phyloP scores from a whole-genome alignment of 2,113 vertebrate species.

The Labeo rohita region DNA sequence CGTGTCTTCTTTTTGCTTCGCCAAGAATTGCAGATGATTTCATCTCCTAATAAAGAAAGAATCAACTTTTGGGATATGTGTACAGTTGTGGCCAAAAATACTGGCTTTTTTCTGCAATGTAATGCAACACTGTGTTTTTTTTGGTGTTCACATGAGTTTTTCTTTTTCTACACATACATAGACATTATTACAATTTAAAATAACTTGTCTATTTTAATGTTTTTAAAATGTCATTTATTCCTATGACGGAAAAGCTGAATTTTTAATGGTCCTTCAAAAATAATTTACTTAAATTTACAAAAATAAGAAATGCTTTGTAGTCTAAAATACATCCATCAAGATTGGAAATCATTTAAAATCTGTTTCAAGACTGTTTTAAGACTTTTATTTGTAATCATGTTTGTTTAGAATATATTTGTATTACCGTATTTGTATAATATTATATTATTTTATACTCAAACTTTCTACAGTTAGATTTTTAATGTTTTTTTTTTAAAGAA shows the following conservation, averaged over 20 bases:
- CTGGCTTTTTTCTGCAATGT: neutral
- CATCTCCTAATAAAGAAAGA: conserved; percentile 20
- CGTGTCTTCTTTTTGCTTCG: conserved; percentile 24
- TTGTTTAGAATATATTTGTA: no score
- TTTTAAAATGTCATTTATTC: neutral
- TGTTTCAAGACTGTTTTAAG: no score
- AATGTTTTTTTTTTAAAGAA: no score
- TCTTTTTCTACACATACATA: neutral
- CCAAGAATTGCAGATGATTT: conserved; percentile 26
- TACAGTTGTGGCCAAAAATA: neutral
- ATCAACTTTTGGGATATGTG: neutral
- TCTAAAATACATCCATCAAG: no score
- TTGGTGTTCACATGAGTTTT: neutral
- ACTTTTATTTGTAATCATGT: no score
- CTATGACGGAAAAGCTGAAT: neutral
- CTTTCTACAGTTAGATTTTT: no score
- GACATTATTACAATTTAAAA: neutral
- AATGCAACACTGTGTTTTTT: neutral
- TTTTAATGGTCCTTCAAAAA: no score
- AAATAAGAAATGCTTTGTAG: no score
- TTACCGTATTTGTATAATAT: no score
- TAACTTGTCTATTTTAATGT: neutral
- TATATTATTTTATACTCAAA: no score
- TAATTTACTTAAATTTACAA: no score
- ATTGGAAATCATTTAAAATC: no score